Percentiles rank a stretch among this genome's conserved stretches.
phyloP scores from a whole-genome alignment of 2,797 vertebrate species.

The Scolopax rusticola region DNA sequence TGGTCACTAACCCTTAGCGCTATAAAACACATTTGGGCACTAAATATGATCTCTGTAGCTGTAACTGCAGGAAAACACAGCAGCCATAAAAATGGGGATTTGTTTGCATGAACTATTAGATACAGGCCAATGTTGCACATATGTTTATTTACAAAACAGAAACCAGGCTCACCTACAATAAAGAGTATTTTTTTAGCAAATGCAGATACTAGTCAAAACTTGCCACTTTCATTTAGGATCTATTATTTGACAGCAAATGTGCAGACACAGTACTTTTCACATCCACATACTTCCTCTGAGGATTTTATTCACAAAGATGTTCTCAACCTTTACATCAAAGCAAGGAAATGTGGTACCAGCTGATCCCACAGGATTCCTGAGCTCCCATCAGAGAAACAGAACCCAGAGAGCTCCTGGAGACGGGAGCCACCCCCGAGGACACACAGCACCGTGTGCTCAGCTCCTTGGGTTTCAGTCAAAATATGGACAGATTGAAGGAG shows the following conservation, averaged over 20 bases:
- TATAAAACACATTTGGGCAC: not conserved
- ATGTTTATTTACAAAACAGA: not conserved
- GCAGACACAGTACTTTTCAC: not conserved
- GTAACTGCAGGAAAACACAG: not conserved
- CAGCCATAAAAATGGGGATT: not conserved
- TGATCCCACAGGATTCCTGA: not conserved
- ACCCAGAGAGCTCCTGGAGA: not conserved
- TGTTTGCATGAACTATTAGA: not conserved
- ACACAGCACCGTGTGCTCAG: not conserved
- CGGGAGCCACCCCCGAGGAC: not conserved
- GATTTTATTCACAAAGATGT: not conserved
- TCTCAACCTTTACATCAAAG: not conserved
- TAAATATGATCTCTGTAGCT: not conserved
- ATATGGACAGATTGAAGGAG: not conserved
- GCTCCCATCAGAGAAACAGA: not conserved
- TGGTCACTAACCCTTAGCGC: constrained; percentile 14
- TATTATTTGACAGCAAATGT: not conserved
- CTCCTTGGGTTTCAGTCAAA: not conserved
- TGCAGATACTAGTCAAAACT: not conserved
- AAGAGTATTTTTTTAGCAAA: not conserved
- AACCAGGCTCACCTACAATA: not conserved
- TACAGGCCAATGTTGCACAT: not conserved
- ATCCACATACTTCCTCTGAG: not conserved
- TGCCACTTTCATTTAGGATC: not conserved
- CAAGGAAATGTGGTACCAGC: not conserved